Conservation (phyloP, 2,113 vertebrate species). For the Poeciliopsis turrubarensis region DNA sequence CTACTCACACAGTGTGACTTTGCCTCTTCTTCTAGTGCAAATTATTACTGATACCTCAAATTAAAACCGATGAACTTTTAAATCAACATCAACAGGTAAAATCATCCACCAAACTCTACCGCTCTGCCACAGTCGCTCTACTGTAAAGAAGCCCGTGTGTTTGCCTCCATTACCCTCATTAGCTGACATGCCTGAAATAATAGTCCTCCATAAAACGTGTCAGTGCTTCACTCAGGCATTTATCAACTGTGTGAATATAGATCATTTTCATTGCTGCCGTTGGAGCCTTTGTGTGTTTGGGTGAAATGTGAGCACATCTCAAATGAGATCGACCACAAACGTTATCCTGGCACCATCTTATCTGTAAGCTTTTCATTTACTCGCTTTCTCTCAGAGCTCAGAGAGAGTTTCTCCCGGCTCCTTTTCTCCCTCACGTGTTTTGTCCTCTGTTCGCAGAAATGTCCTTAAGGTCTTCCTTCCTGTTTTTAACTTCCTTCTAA, state of each 20-base stretch:
- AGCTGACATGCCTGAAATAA: not conserved
- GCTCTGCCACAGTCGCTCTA: not conserved
- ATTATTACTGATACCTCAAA: not conserved
- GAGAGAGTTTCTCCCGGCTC: not conserved
- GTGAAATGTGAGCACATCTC: slow-evolving; percentile 1
- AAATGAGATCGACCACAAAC: slow-evolving; percentile 7
- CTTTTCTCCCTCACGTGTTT: not conserved
- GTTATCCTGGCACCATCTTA: slow-evolving; percentile 7
- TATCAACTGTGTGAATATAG: not conserved
- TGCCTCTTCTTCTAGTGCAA: not conserved
- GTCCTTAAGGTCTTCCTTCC: not conserved
- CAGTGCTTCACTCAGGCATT: not conserved
- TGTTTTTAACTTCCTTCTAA: not conserved
- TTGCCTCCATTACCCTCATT: not conserved
- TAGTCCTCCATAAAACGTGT: not conserved
- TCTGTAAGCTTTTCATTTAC: slow-evolving; percentile 1
- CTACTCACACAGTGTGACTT: not conserved
- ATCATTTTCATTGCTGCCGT: not conserved
- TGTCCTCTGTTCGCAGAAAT: not conserved
- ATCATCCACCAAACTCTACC: not conserved
- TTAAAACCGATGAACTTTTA: not conserved
- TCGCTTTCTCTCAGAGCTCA: not conserved
- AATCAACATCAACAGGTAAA: not conserved
- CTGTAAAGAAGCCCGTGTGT: not conserved
- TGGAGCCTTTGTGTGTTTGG: not conserved